Percentiles rank a stretch among this genome's conserved stretches.
These are phyloP conservation scores for Puffinus mauretanicus DNA, from an alignment of 2,113 vertebrate genomes.

Conservation along the genomic window DNA sequence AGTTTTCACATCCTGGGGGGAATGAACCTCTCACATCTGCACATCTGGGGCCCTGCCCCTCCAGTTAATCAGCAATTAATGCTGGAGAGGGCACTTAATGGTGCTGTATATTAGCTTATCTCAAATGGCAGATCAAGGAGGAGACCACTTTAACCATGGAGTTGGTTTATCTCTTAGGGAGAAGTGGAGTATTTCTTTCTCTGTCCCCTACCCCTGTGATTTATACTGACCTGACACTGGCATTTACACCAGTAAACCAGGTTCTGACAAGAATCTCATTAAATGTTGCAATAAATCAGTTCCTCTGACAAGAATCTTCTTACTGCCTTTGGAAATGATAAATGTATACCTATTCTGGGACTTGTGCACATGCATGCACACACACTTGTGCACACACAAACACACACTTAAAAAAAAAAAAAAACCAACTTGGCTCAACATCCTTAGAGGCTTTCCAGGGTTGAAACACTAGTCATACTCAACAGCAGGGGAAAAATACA, in stretches of 20 bases:
- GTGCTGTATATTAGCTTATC: background rate
- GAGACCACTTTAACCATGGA: background rate
- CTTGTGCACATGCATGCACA: background rate
- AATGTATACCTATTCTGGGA: background rate
- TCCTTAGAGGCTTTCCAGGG: background rate
- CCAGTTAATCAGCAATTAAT: background rate
- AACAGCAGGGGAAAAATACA: background rate
- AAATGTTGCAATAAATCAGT: conserved; percentile 16
- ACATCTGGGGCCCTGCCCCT: background rate
- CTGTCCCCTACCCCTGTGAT: background rate
- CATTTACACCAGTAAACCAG: background rate
- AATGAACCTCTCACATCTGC: background rate
- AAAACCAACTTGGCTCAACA: background rate
- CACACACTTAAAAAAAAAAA: background rate
- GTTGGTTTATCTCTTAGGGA: background rate
- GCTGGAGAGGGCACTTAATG: background rate
- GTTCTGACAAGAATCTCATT: background rate
- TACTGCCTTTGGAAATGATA: background rate
- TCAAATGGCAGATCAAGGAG: background rate
- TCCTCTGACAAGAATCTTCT: background rate
- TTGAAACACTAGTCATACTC: background rate
- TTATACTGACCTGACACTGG: background rate
- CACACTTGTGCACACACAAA: background rate
- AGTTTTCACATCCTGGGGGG: background rate
- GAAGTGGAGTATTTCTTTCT: background rate